phyloP scores from a whole-genome alignment of 2,797 vertebrate genomes.

The Onychomys torridus region DNA sequence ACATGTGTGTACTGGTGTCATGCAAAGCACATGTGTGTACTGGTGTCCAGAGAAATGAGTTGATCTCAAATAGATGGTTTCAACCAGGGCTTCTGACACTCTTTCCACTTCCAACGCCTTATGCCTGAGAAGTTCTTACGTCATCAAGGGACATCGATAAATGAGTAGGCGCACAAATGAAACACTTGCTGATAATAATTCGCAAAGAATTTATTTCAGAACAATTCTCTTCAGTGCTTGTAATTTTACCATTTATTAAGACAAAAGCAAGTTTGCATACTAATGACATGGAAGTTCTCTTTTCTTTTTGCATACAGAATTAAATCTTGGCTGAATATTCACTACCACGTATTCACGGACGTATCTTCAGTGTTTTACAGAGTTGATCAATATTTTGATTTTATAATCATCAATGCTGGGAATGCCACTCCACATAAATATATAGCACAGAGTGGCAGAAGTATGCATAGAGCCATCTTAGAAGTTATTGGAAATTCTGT shows the following conservation, averaged over 20 bases:
- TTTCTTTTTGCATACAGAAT: neutral
- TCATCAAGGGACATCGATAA: neutral
- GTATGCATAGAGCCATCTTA: neutral
- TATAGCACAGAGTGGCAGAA: neutral
- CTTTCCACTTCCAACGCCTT: neutral
- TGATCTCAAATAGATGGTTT: neutral
- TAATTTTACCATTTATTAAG: neutral
- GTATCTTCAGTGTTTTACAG: neutral
- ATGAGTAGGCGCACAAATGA: neutral
- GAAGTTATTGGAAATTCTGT: neutral
- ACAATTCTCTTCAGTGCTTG: neutral
- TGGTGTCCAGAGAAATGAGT: neutral
- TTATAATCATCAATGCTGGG: neutral
- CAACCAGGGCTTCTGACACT: neutral
- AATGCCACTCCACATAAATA: neutral
- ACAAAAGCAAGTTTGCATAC: neutral
- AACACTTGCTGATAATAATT: neutral
- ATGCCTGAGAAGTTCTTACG: neutral
- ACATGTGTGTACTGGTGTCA: no score
- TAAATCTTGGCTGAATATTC: neutral
- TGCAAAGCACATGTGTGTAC: neutral
- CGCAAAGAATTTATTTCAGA: neutral
- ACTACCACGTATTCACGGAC: neutral
- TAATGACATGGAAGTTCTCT: neutral
- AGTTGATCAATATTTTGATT: conserved; percentile 2